Conservation (phyloP, 2,888 invertebrate species). For the Drosophila birchii region DNA sequence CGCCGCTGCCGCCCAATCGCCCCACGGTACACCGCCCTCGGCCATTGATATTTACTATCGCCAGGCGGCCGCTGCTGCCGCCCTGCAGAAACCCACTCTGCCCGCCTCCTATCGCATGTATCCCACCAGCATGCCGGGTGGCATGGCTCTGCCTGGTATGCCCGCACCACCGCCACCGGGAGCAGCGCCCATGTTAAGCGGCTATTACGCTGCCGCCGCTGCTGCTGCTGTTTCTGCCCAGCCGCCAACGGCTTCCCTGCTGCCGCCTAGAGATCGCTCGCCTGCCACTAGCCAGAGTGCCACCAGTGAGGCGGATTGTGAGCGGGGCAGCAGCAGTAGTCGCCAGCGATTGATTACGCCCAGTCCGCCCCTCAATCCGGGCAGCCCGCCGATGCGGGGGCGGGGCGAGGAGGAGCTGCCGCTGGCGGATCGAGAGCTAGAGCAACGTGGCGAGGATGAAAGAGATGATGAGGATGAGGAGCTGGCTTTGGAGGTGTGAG, state of each 20-base stretch:
- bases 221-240: constrained; percentile 50
- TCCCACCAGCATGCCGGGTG: constrained; percentile 84
- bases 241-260: neutral
- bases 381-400: constrained; percentile 83
- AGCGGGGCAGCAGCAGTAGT: constrained; percentile 66
- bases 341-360: constrained; percentile 73
- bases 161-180: constrained; percentile 66
- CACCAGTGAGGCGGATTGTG: constrained; percentile 70
- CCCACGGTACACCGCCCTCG: constrained; percentile 88
- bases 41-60: constrained; percentile 93
- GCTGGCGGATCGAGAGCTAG: constrained; percentile 26
- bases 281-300: constrained; percentile 73
- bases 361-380: constrained; percentile 84
- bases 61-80: constrained; percentile 90
- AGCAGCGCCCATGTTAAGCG: constrained; percentile 84
- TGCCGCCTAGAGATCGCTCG: constrained; percentile 58
- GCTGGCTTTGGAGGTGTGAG: constrained; percentile 66
- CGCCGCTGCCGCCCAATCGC: constrained; percentile 85
- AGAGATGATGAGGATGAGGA: constrained; percentile 46
- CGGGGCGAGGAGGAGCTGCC: constrained; percentile 62
- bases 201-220: constrained; percentile 85
- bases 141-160: constrained; percentile 78
- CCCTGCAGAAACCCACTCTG: constrained; percentile 93
- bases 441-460: constrained; percentile 1
- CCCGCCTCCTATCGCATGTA: constrained; percentile 87